Evolutionary conservation across 2,888 invertebrate species (phyloP), one percentile per base, ranked within the genome.

Genomic region (Zaprionus lineosus): DNA sequence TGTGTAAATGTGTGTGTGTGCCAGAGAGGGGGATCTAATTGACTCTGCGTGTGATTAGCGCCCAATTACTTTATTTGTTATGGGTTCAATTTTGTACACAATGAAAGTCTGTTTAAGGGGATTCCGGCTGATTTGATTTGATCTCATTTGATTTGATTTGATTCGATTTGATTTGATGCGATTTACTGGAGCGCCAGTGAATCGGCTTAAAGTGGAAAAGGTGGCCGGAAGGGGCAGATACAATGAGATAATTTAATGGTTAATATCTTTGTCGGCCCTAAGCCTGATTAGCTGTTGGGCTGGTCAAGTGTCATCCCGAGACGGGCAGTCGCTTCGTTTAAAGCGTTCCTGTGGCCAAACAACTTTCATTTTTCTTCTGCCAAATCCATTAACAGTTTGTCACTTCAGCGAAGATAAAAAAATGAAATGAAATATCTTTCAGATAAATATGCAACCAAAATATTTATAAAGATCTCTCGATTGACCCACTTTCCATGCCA

Each of bases 401-500:
- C 78, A 72, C 72, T 63, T 61, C 40, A 37, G 36, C 43, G 50
- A 24, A 46, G 6, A 44, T 31, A 15, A 40, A 29, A 47, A 36
- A 53, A 40, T n/a, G n/a, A n/a, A n/a, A n/a, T n/a, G n/a, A 47
- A 63, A 67, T 72, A 74, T 74, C 59, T 73, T 75, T 70, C 64
- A 75, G 67, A 83, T 78, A 76, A 76, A 83, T 78, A 78, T 79
- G 84, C 81, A 83, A 58, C 75, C 72, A 62, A 78, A 62, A 73
- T 71, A 74, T 74, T 73, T 78, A 71, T 71, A 83, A 78, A 78
- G 78, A 78, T 79, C 81, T 78, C 81, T 81, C 75, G 81, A 82
- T 84, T 82, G 84, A 84, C 81, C 84, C 64, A 84, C 81, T 81
- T 81, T 84, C 84, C 82, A 64, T 59, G 67, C 59, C 63, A 75